phyloP scores from a whole-genome alignment of 2,797 vertebrate genomes.

The Petrocephalus sullivani region DNA sequence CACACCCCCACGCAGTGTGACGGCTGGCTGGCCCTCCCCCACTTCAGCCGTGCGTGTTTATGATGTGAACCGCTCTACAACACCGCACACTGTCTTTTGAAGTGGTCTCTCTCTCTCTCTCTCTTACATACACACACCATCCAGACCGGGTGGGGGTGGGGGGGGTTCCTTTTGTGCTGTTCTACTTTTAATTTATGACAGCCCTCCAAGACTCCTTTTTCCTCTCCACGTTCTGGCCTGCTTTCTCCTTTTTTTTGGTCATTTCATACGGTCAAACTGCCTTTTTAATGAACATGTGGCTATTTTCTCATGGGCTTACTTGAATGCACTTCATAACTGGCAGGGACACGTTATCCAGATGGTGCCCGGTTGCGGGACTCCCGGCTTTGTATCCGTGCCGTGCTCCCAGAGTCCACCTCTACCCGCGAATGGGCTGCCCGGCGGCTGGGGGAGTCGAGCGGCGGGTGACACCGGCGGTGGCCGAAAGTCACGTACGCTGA shows the following conservation, averaged over 20 bases:
- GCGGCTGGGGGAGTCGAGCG: background rate
- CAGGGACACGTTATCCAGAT: conserved; percentile 14
- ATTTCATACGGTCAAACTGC: conserved; percentile 20
- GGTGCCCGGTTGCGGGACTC: background rate
- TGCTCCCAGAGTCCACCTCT: background rate
- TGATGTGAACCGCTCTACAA: conserved; percentile 39
- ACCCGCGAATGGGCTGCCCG: background rate
- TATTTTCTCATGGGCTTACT: conserved; percentile 34
- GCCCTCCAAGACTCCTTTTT: background rate
- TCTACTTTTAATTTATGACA: conserved; percentile 1
- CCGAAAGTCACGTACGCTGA: background rate
- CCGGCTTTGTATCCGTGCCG: background rate
- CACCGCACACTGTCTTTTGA: conserved; percentile 68
- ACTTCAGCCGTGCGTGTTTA: conserved; percentile 2
- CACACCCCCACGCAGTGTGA: background rate
- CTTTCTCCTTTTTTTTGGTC: background rate
- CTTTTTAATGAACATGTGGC: conserved; percentile 32
- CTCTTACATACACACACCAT: background rate
- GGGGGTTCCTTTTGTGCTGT: conserved; percentile 37
- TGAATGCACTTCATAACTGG: conserved; percentile 27
- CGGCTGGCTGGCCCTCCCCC: background rate
- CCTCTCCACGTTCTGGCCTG: conserved; percentile 8
- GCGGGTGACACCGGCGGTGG: background rate
- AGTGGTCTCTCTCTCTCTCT: conserved; percentile 49
- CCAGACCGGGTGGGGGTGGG: conserved; percentile 1